Evolutionary conservation across 2,113 vertebrate species (phyloP).

Genomic region (Cathartes aura): DNA sequence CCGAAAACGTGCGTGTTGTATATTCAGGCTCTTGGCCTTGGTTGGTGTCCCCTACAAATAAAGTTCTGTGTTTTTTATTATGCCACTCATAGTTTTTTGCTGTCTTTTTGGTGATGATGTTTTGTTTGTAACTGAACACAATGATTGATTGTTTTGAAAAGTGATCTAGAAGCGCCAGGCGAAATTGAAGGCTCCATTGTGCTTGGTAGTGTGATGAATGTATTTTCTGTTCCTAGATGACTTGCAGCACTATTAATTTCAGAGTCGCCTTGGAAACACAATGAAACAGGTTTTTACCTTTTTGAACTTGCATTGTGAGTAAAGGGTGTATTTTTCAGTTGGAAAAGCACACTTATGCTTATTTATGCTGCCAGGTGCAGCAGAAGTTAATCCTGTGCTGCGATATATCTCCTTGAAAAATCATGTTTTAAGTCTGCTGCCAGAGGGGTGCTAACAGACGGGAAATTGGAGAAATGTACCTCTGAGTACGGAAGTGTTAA

Average conservation of each 20-base stretch:
- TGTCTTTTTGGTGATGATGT: background rate
- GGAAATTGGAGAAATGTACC: background rate
- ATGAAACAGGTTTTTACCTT: background rate
- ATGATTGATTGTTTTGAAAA: background rate
- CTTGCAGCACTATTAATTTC: background rate
- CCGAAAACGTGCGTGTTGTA: background rate
- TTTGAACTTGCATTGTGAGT: background rate
- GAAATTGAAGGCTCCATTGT: background rate
- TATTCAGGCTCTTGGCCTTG: background rate
- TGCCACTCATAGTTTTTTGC: background rate
- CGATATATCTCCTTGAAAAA: background rate
- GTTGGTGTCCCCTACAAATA: background rate
- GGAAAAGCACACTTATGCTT: background rate
- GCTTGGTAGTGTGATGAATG: background rate
- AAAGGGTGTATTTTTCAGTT: background rate
- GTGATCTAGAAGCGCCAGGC: background rate
- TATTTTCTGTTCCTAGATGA: background rate
- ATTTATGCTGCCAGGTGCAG: background rate
- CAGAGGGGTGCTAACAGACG: background rate
- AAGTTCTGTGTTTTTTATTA: background rate
- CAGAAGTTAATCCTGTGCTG: background rate
- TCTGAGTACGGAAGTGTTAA: background rate
- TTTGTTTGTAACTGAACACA: background rate
- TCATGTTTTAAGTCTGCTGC: background rate
- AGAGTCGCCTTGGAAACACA: background rate